Evolutionary conservation across 1,140 invertebrate genomes (phyloP).

Genomic region (Drosophila nasuta): DNA sequence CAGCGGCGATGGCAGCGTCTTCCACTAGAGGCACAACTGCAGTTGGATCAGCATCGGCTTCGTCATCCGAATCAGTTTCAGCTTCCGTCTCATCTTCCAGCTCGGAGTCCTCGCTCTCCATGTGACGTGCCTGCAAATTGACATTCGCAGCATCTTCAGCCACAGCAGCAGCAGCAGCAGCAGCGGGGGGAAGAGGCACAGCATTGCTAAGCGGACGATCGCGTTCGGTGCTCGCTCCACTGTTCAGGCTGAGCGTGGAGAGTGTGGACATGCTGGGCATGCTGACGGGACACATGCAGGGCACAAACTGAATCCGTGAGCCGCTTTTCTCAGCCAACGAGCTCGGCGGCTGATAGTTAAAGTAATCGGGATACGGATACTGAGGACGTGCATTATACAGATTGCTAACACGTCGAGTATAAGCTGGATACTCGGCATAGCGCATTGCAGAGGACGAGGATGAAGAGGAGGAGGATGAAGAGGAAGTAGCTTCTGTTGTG

Average conservation of each 20-base stretch:
- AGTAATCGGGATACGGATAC: constrained; percentile 83
- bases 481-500: constrained; percentile 30
- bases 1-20: neutral
- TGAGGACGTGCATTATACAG: constrained; percentile 70
- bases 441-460: constrained; percentile 15
- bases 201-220: constrained; percentile 14
- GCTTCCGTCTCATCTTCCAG: constrained; percentile 21
- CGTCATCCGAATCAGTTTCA: constrained; percentile 1
- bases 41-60: neutral
- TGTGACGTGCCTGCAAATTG: constrained; percentile 60
- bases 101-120: constrained; percentile 51
- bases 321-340: constrained; percentile 40
- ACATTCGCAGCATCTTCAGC: constrained; percentile 1
- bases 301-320: constrained; percentile 74
- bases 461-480: too few relatives aligned
- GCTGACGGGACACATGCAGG: constrained; percentile 81
- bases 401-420: constrained; percentile 71
- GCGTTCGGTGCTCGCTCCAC: constrained; percentile 23
- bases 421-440: constrained; percentile 68
- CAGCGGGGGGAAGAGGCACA: neutral
- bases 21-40: neutral
- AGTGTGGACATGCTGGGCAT: constrained; percentile 51
- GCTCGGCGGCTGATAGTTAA: constrained; percentile 66
- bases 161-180: neutral
- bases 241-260: neutral